Conservation (phyloP, 1,140 invertebrate species). For the Drosophila sproati region DNA sequence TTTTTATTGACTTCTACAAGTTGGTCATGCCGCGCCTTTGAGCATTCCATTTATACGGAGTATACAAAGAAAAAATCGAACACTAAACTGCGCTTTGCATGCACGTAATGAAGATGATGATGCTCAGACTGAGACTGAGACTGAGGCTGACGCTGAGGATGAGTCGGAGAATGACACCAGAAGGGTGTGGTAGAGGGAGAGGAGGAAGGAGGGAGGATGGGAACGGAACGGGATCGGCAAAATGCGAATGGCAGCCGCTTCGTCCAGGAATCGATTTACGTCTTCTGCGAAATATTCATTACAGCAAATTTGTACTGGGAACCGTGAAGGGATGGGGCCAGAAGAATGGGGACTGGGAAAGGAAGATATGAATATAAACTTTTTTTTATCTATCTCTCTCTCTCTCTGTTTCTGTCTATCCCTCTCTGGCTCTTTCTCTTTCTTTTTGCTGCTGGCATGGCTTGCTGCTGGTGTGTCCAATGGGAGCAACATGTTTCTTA, state of each 20-base stretch:
- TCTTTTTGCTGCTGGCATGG: slow-evolving; percentile 22
- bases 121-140: slow-evolving; percentile 10
- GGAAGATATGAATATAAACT: slow-evolving; percentile 30
- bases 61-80: slow-evolving; percentile 9
- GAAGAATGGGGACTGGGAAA: slow-evolving; percentile 1
- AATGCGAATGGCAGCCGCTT: slow-evolving; percentile 27
- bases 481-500: slow-evolving; percentile 43
- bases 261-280: slow-evolving; percentile 68
- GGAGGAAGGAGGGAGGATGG: background rate
- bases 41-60: background rate
- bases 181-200: background rate
- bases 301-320: slow-evolving; percentile 69
- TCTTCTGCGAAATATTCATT: slow-evolving; percentile 79
- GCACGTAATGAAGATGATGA: slow-evolving; percentile 52
- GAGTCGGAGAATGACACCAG: slow-evolving; percentile 6
- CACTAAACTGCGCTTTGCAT: slow-evolving; percentile 43
- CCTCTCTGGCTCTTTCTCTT: slow-evolving; percentile 2
- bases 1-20: too few species aligned
- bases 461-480: slow-evolving; percentile 48
- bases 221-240: background rate
- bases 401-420: background rate
- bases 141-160: slow-evolving; percentile 34
- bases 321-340: slow-evolving; percentile 26
- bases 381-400: background rate
- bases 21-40: background rate